A percentile compares a stretch with the other conserved stretches of the same genome.
These are phyloP conservation scores for Philotrypesis tridentata DNA, from an alignment of 1,140 invertebrate species.

Conservation along the genomic window DNA sequence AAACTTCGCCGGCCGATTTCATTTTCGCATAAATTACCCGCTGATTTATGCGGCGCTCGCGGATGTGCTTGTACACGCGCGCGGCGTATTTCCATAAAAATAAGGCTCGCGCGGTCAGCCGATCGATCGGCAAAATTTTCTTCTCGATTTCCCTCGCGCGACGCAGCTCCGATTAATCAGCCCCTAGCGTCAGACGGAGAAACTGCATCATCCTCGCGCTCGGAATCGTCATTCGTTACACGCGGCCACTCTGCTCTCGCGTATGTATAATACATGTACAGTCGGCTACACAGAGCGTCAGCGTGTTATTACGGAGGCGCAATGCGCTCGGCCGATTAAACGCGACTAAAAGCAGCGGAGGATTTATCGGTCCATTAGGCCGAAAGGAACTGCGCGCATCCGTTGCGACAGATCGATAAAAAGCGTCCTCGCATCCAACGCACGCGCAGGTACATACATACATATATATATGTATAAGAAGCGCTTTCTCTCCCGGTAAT, in stretches of 20 bases:
- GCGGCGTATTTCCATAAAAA: too few species aligned
- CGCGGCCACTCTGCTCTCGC: too few species aligned
- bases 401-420: constrained; percentile 6
- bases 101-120: too few species aligned
- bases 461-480: not conserved
- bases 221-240: too few species aligned
- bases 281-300: too few species aligned
- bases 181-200: not conserved
- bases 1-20: not conserved
- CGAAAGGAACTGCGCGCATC: not conserved
- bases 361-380: constrained; percentile 7
- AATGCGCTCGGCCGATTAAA: not conserved
- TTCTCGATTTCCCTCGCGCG: not conserved
- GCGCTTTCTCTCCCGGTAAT: not conserved
- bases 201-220: not conserved
- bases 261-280: too few species aligned
- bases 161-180: not conserved
- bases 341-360: not conserved
- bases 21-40: not conserved
- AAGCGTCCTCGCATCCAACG: too few species aligned
- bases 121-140: not conserved
- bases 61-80: too few species aligned
- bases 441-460: too few species aligned
- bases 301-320: not conserved
- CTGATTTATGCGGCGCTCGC: not conserved